Percentiles rank a stretch among this genome's conserved stretches.
Conservation (phyloP, 2,888 invertebrate species). For the Linnaemya vulpina region DNA sequence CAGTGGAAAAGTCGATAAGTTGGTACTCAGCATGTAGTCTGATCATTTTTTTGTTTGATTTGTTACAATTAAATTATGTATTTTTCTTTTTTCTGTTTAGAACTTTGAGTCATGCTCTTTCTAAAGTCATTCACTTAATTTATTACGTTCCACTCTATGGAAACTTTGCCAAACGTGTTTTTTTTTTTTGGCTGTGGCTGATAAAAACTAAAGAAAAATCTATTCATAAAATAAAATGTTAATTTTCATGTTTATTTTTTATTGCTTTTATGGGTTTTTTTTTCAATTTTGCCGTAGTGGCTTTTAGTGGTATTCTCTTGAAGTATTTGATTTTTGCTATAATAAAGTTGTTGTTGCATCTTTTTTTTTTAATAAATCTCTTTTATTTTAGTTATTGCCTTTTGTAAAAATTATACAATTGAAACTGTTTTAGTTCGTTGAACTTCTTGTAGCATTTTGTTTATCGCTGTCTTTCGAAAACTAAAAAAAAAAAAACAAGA, state of each 20-base stretch:
- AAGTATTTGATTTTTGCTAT: conserved; percentile 22
- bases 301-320: conserved; percentile 39
- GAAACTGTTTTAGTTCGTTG: conserved; percentile 44
- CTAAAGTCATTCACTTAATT: conserved; percentile 17
- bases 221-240: conserved; percentile 46
- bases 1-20: neutral
- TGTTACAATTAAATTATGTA: conserved; percentile 33
- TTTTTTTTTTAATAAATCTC: conserved; percentile 22
- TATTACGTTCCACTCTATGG: conserved; percentile 16
- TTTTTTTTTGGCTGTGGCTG: conserved; percentile 44
- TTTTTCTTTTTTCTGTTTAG: neutral
- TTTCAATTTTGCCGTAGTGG: conserved; percentile 11
- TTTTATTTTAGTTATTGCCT: conserved; percentile 30
- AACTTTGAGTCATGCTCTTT: conserved; percentile 23
- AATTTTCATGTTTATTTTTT: conserved; percentile 55
- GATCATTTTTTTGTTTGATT: conserved; percentile 20
- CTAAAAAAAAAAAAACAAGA: neutral
- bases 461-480: conserved; percentile 26
- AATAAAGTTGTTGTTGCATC: conserved; percentile 41
- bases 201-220: conserved; percentile 15
- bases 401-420: conserved; percentile 47
- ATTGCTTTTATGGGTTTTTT: conserved; percentile 43
- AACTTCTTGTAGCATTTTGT: conserved; percentile 56
- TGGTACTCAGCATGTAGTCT: neutral
- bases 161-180: conserved; percentile 53